Evolutionary conservation across 2,888 invertebrate species (phyloP).

Genomic region (Plebejus anna): DNA sequence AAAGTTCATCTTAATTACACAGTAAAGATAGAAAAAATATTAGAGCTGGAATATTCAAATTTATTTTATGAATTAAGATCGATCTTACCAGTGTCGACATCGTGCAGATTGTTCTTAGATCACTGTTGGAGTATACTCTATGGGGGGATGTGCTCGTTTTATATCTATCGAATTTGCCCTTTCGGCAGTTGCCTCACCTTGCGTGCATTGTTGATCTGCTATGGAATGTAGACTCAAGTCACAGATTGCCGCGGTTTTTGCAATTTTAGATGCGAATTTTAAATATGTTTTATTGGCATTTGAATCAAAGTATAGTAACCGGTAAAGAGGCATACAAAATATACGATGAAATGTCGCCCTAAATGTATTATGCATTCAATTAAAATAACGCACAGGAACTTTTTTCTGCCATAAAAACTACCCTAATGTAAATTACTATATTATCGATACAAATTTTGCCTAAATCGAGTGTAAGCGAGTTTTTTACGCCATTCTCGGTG

Average conservation of each 20-base stretch:
- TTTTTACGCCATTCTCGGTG: no score
- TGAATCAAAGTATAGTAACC: no score
- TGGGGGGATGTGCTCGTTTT: slow-evolving; percentile 68
- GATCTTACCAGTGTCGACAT: slow-evolving; percentile 65
- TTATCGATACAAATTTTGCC: no score
- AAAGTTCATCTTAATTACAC: no score
- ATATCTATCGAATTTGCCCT: slow-evolving; percentile 71
- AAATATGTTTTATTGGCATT: background rate
- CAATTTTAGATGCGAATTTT: background rate
- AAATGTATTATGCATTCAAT: no score
- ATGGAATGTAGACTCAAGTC: slow-evolving; percentile 50
- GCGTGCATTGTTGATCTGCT: slow-evolving; percentile 64
- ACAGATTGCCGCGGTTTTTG: slow-evolving; percentile 43
- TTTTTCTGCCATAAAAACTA: no score
- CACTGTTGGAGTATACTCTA: slow-evolving; percentile 58
- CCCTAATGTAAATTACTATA: no score
- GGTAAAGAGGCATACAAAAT: no score
- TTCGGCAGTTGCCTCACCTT: slow-evolving; percentile 72
- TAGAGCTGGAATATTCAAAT: background rate
- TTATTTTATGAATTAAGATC: background rate
- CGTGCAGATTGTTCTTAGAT: slow-evolving; percentile 49
- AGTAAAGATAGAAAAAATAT: no score
- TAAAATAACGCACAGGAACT: no score
- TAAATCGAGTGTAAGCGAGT: no score
- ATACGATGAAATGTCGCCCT: no score